phyloP scores from a whole-genome alignment of 2,888 invertebrate species.

The Oligia latruncula region DNA sequence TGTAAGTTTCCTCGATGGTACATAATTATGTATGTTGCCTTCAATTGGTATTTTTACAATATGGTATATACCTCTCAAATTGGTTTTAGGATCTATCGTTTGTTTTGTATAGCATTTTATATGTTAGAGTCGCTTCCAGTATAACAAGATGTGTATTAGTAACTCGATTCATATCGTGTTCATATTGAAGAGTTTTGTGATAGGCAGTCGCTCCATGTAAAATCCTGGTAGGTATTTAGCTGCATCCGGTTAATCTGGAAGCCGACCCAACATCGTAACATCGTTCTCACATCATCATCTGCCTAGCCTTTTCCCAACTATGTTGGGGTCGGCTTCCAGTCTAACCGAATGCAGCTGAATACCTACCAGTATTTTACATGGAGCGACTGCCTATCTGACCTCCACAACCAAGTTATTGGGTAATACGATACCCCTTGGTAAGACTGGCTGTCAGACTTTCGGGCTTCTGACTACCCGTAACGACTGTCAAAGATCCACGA shows the following conservation, averaged over 20 bases:
- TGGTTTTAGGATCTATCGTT: neutral
- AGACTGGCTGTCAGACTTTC: too few relatives aligned
- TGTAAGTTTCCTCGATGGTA: neutral
- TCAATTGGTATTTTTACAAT: neutral
- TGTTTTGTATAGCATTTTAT: neutral
- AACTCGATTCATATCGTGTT: neutral
- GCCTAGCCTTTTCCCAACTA: too few relatives aligned
- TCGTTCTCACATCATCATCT: too few relatives aligned
- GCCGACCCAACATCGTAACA: neutral
- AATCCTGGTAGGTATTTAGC: neutral
- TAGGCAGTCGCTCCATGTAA: neutral
- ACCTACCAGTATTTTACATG: too few relatives aligned
- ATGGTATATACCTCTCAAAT: neutral
- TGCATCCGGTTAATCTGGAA: neutral
- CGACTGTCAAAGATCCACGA: too few relatives aligned
- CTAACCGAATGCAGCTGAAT: too few relatives aligned
- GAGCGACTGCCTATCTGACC: too few relatives aligned
- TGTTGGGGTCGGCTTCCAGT: too few relatives aligned
- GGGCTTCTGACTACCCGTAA: too few relatives aligned
- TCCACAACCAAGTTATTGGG: too few relatives aligned
- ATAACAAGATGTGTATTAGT: too few relatives aligned
- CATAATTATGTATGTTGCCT: neutral
- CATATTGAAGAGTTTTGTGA: neutral
- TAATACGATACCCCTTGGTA: too few relatives aligned
- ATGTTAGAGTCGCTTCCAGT: neutral